Evolutionary conservation across 2,113 vertebrate species (phyloP), one percentile per base, ranked within the genome.

Genomic region (Notothenia coriiceps): DNA sequence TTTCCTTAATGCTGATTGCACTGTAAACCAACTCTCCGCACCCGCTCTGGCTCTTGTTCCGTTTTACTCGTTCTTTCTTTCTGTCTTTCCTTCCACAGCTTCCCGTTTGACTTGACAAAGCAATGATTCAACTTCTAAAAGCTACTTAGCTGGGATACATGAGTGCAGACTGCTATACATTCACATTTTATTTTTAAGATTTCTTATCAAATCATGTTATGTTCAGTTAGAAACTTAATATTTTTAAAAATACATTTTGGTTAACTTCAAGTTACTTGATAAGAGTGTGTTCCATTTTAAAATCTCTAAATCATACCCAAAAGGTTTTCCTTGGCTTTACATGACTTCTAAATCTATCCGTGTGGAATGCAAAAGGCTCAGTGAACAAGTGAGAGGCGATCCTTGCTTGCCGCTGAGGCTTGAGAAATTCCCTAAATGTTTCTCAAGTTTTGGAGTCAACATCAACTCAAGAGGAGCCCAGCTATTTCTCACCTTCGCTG

Each of bases 1-100:
- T 94, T 95, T 93, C 92, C 89, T 90, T 93, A 93, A 90, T 91
- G 84, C 90, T 94, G 92, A 94, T 94, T 94, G 90, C 91, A 92
- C 87, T 94, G 91, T 92, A 93, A 92, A 91, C 90, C 84, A 89
- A 90, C 89, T 92, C 91, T 93, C 89, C 85, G 86, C 89, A 77
- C 88, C 86, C 81, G 40, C 88, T 83, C 82, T 83, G 85, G 85
- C 80, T 90, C 81, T 68, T 77, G 78, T 90, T 89, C 89, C 70
- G 74, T 74, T 88, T 76, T 77, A 76, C 83, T 77, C 70, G 13
- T 77, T 92, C 81, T 83, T 83, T 86, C 79, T 88, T 81, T 88
- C 76, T 74, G 66, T 83, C 79, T 89, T 88, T 86, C 72, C 83
- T 83, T 89, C 83, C 88, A 82, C 70, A 22, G 74, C 70, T 90